Percentiles rank a stretch among this genome's conserved stretches.
phyloP scores from a whole-genome alignment of 2,797 vertebrate species.

The Alexandromys oeconomus region DNA sequence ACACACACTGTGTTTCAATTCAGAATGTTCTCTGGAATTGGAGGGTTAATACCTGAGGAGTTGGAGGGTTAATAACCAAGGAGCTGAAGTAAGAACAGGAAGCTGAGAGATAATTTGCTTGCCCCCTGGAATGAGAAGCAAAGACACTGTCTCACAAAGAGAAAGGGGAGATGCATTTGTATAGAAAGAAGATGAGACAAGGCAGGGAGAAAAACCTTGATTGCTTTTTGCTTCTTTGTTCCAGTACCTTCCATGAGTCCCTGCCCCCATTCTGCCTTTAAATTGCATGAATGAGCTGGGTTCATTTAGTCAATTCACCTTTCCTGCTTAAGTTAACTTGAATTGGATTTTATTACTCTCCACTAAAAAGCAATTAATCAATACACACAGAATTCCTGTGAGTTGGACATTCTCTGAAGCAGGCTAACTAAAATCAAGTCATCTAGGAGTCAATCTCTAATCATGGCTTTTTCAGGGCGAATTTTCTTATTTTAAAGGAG shows the following conservation, averaged over 20 bases:
- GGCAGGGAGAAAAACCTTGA: background rate
- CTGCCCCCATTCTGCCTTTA: background rate
- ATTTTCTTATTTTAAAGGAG: background rate
- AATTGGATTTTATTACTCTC: slow-evolving; percentile 62
- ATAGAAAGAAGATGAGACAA: background rate
- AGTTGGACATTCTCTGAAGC: background rate
- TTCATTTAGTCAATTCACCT: slow-evolving; percentile 44
- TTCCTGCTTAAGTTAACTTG: slow-evolving; percentile 61
- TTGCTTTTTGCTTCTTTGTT: slow-evolving; percentile 19
- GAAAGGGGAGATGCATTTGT: background rate
- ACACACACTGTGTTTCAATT: background rate
- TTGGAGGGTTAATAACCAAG: background rate
- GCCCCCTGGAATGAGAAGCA: background rate
- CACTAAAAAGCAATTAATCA: slow-evolving; percentile 61
- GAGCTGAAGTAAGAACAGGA: background rate
- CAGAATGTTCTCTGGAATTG: background rate
- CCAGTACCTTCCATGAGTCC: background rate
- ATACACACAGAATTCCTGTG: background rate
- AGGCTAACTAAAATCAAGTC: slow-evolving; percentile 51
- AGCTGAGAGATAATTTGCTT: background rate
- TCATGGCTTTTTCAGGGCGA: background rate
- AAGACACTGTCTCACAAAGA: background rate
- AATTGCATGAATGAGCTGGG: background rate
- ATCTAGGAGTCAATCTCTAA: background rate
- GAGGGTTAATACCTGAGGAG: background rate